Conservation (phyloP, 1,140 invertebrate genomes). For the Drosophila lini region DNA sequence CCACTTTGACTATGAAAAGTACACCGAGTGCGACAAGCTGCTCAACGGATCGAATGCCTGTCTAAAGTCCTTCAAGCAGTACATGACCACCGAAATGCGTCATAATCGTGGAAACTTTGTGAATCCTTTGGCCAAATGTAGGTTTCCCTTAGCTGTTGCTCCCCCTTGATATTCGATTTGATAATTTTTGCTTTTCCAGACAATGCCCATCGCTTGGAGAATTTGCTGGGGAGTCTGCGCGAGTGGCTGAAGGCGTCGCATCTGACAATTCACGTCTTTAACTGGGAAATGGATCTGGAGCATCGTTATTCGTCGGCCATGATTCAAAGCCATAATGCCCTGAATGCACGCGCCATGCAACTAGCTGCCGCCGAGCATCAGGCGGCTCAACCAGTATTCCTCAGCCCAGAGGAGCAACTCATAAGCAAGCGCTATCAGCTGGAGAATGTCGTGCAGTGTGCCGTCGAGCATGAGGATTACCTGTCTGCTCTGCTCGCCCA, state of each 20-base stretch:
- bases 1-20: constrained; percentile 54
- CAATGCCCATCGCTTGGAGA: constrained; percentile 48
- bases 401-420: constrained; percentile 32
- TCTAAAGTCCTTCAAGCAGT: constrained; percentile 30
- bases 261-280: constrained; percentile 58
- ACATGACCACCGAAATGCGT: constrained; percentile 44
- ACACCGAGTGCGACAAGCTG: constrained; percentile 59
- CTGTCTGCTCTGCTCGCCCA: constrained; percentile 33
- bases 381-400: background rate
- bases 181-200: constrained; percentile 10
- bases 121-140: constrained; percentile 21
- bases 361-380: constrained; percentile 11
- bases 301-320: constrained; percentile 61
- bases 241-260: constrained; percentile 57
- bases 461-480: constrained; percentile 47
- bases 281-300: constrained; percentile 75
- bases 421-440: constrained; percentile 46
- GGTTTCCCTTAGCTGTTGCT: background rate
- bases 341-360: constrained; percentile 22
- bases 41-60: constrained; percentile 19
- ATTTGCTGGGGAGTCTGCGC: constrained; percentile 35
- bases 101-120: constrained; percentile 56
- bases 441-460: constrained; percentile 28
- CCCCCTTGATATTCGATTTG: background rate
- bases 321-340: constrained; percentile 27